Conservation (phyloP, 2,888 invertebrate genomes). For the Patella pellucida region DNA sequence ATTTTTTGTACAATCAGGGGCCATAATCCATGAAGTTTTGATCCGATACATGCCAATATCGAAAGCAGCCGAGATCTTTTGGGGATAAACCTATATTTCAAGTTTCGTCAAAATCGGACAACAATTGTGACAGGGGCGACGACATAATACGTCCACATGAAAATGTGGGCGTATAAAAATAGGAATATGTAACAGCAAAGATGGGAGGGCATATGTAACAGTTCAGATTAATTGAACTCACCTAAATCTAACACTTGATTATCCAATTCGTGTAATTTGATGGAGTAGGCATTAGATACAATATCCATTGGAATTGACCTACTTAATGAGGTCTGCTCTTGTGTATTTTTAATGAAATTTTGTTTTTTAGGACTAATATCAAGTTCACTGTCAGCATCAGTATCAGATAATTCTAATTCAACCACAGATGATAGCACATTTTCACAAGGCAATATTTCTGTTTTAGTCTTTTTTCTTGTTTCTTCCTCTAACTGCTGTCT, state of each 20-base stretch:
- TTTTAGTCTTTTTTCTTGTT: background rate
- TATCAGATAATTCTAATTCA: background rate
- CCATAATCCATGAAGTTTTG: too few species aligned
- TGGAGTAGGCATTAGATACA: background rate
- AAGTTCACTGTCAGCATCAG: background rate
- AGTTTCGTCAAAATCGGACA: too few species aligned
- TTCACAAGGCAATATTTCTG: background rate
- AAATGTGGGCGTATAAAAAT: too few species aligned
- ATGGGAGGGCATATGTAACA: too few species aligned
- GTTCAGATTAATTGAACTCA: background rate
- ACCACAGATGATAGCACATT: background rate
- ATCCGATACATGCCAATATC: too few species aligned
- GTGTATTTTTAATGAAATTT: background rate
- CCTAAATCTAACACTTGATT: constrained; percentile 8
- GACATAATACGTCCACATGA: too few species aligned
- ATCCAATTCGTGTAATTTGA: constrained; percentile 2
- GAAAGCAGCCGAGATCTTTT: too few species aligned
- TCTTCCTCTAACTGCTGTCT: background rate
- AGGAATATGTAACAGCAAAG: too few species aligned
- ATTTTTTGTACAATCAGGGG: too few species aligned
- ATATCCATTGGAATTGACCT: background rate
- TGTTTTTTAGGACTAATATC: background rate
- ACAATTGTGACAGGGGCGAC: too few species aligned
- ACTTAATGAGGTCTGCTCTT: too few species aligned
- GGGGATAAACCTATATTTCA: too few species aligned